Conservation (phyloP, 2,797 vertebrate species). For the Selene dorsalis region DNA sequence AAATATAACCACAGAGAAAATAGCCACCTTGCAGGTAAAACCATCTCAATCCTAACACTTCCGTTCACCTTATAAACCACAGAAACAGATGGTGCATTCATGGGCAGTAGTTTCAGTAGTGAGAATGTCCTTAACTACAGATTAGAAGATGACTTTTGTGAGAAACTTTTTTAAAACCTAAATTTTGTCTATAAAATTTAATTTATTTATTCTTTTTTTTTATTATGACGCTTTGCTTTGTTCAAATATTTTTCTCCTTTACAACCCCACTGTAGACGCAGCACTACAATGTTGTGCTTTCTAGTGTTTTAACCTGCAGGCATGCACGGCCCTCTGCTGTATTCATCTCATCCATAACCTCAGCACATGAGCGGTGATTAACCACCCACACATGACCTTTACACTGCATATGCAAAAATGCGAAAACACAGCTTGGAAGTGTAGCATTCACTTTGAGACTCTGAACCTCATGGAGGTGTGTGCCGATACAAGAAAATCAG, state of each 20-base stretch:
- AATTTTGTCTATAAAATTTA: not conserved
- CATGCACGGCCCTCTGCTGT: constrained; percentile 30
- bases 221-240: not conserved
- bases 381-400: constrained; percentile 67
- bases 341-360: constrained; percentile 58
- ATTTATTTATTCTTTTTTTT: not conserved
- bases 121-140: not conserved
- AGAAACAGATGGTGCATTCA: constrained; percentile 4
- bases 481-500: constrained; percentile 26
- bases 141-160: not conserved
- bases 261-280: constrained; percentile 3
- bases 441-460: constrained; percentile 5
- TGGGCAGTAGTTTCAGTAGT: not conserved
- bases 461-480: constrained; percentile 20
- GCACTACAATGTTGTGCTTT: constrained; percentile 18
- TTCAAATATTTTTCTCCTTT: not conserved
- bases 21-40: constrained; percentile 7
- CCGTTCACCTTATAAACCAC: constrained; percentile 5
- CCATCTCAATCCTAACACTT: constrained; percentile 6
- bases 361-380: constrained; percentile 61
- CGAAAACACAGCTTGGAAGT: constrained; percentile 37
- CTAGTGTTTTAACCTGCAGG: constrained; percentile 42
- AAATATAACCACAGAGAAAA: constrained; percentile 18
- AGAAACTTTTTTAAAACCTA: not conserved
- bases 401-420: constrained; percentile 42